Evolutionary conservation across 2,797 vertebrate species (phyloP), one percentile per base, ranked within the genome.

Genomic region (Sebastes itinus): DNA sequence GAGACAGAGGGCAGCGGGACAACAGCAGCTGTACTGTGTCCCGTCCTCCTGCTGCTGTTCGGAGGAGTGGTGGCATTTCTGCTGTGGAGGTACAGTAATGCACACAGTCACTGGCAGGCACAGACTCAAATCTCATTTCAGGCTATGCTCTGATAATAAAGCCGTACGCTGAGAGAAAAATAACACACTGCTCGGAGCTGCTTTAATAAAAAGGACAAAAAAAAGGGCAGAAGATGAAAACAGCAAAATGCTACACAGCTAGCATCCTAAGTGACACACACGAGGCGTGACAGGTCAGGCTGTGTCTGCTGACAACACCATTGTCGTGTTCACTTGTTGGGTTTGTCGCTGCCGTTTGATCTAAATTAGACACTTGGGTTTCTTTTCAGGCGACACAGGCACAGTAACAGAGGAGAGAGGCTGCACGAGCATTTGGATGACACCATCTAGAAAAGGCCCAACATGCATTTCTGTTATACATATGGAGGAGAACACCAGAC

Each of bases 21-120:
- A 6, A 80, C 84, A 11, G 91, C 66, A 22, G 92, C 80, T 2
- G 73, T 93, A 0, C 82, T 90, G 60, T 95, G 93, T 78, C 78
- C 95, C 20, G 12, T 93, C 69, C 32, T 95, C 60, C 87, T 95
- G 65, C 78, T 88, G 78, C 30, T 89, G 79, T 42, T 89, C 8
- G 93, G 82, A 59, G 93, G 88, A 72, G 84, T 55, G 52, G 65
- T 96, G 82, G 89, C 83, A 1, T 91, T 94, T 86, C 85, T 95
- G 66, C 80, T 96, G 56, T 95, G 95, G 88, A 93, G 96, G 96
- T 96, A 94, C 33, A 61, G 73, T 82, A 75, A 83, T 38, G 33
- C 84, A 81, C 65, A 56, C 13, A 35, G 5, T 71, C 63, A 72
- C 64, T 35, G 59, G 54, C 71, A 72, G 58, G 46, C 59, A 70